Evolutionary conservation across 2,797 vertebrate genomes (phyloP).

Genomic region (Neomorphus geoffroyi): DNA sequence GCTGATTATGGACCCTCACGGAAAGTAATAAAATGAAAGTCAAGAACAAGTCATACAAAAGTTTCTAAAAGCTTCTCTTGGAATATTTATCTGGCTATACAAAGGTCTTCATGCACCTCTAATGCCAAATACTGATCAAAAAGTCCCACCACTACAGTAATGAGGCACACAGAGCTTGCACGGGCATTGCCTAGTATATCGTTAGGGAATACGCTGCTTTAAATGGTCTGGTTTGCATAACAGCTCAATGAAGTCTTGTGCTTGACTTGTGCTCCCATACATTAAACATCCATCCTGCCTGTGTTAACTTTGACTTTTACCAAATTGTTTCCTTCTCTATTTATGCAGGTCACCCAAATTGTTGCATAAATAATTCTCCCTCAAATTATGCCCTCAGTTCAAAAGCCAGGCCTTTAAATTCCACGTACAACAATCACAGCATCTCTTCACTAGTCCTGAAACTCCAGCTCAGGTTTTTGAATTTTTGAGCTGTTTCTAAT

Average conservation of each 20-base stretch:
- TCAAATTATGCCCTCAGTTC: not conserved
- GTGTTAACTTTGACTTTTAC: not conserved
- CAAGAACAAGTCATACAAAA: not conserved
- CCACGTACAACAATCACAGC: not conserved
- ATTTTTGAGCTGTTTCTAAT: not conserved
- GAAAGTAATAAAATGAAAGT: not conserved
- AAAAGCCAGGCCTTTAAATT: not conserved
- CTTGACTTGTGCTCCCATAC: rapidly evolving
- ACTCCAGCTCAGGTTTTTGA: not conserved
- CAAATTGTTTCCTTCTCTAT: not conserved
- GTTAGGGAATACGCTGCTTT: not conserved
- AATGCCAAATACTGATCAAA: not conserved
- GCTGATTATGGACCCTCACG: not conserved
- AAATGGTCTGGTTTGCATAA: not conserved
- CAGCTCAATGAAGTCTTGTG: not conserved
- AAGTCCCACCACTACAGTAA: not conserved
- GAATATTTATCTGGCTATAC: not conserved
- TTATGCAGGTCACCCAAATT: not conserved
- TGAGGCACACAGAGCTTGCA: rapidly evolving
- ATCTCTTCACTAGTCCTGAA: not conserved
- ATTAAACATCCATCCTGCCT: not conserved
- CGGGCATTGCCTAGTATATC: not conserved
- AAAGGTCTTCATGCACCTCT: not conserved
- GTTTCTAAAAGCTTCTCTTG: not conserved
- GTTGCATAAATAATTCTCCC: not conserved